phyloP scores from a whole-genome alignment of 2,888 invertebrate genomes.

The Zelleria hepariella region DNA sequence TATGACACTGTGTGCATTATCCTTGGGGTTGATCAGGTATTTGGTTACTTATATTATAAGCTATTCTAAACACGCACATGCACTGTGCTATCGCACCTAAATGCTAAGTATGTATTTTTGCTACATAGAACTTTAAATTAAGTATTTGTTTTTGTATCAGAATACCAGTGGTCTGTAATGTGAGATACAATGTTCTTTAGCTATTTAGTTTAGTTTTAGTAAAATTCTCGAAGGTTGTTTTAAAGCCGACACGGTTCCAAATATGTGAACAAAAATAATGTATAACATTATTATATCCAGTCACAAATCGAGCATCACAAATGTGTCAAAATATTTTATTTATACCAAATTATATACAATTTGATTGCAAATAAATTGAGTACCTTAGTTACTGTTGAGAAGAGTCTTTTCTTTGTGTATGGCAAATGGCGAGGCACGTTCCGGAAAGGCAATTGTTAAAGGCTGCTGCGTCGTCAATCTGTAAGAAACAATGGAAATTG shows the following conservation, averaged over 20 bases:
- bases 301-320: neutral
- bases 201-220: neutral
- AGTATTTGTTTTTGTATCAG: neutral
- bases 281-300: neutral
- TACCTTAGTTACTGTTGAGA: neutral
- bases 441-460: slow-evolving; percentile 26
- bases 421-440: slow-evolving; percentile 28
- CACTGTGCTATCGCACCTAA: neutral
- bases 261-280: too few relatives aligned
- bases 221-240: too few relatives aligned
- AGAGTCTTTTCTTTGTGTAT: neutral
- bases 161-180: neutral
- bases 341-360: neutral
- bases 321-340: neutral
- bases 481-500: slow-evolving; percentile 13
- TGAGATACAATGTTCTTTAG: neutral
- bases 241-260: too few relatives aligned
- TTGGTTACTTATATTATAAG: too few relatives aligned
- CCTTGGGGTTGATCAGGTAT: too few relatives aligned
- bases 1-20: too few relatives aligned
- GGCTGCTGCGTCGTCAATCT: slow-evolving; percentile 32
- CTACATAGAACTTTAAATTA: neutral
- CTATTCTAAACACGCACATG: too few relatives aligned
- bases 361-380: neutral
- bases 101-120: neutral